These are phyloP conservation scores for Drosophila gaucha DNA, from an alignment of 2,888 invertebrate species.

Conservation along the genomic window DNA sequence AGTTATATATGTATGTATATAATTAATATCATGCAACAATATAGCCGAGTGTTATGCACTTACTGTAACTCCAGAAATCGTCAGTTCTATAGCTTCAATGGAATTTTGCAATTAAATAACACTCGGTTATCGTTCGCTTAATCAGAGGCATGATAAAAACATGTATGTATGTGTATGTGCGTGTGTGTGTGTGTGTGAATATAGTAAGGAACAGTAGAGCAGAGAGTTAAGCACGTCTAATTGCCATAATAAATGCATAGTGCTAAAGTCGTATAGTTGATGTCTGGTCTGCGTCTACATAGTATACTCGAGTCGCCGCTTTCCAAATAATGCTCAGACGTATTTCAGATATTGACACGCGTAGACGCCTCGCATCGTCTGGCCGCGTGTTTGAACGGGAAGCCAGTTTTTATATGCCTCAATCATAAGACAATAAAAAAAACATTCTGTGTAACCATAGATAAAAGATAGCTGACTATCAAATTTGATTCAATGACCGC, in stretches of 20 bases:
- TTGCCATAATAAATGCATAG: conserved; percentile 56
- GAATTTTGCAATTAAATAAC: conserved; percentile 13
- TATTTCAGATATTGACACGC: conserved; percentile 62
- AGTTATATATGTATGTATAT: not conserved
- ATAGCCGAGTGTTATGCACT: conserved; percentile 1
- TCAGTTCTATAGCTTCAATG: conserved; percentile 1
- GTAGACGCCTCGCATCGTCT: conserved; percentile 39
- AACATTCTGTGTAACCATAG: too few species aligned
- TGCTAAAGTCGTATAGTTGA: not conserved
- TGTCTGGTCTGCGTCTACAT: conserved; percentile 6
- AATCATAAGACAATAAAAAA: conserved; percentile 1
- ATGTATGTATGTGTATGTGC: conserved; percentile 10
- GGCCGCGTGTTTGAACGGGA: conserved; percentile 5
- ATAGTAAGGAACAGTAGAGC: conserved; percentile 26
- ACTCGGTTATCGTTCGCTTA: conserved; percentile 43
- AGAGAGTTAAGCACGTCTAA: conserved; percentile 39
- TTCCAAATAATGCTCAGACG: conserved; percentile 50
- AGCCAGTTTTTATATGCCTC: not conserved
- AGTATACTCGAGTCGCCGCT: conserved; percentile 9
- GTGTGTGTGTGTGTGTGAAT: not conserved
- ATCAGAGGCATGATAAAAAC: conserved; percentile 53
- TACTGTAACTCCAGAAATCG: not conserved
- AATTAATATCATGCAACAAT: not conserved
- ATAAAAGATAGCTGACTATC: not conserved
- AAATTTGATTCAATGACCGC: conserved; percentile 34